Evolutionary conservation across 2,888 invertebrate genomes (phyloP).

Genomic region (Lasioglossum zephyrum): DNA sequence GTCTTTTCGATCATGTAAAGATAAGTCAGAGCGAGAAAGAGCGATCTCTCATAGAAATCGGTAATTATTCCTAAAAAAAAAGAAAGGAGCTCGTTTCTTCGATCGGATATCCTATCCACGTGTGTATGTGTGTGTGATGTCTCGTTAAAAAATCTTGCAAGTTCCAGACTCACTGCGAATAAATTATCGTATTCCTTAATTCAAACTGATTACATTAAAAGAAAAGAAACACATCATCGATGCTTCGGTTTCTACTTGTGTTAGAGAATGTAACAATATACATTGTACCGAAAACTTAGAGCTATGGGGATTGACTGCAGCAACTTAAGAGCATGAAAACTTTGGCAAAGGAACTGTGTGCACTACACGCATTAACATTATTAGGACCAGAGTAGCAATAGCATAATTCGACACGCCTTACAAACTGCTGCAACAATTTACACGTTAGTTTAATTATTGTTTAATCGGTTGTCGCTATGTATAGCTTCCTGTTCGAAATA

Average conservation of each 20-base stretch:
- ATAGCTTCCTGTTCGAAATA: conserved; percentile 31
- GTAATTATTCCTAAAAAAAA: conserved; percentile 11
- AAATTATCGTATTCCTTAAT: conserved; percentile 27
- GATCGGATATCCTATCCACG: conserved; percentile 16
- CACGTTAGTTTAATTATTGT: conserved; percentile 32
- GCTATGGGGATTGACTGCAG: conserved; percentile 35
- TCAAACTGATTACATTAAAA: conserved; percentile 7
- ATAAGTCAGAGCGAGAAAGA: conserved; percentile 28
- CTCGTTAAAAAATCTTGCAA: conserved; percentile 20
- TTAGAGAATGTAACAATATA: neutral
- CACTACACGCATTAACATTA: conserved; percentile 43
- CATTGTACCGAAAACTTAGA: conserved; percentile 33
- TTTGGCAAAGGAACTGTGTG: conserved; percentile 65
- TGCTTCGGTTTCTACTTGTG: neutral
- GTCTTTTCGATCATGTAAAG: conserved; percentile 59
- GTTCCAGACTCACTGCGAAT: conserved; percentile 10
- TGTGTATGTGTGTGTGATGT: conserved; percentile 30
- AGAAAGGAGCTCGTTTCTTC: conserved; percentile 7
- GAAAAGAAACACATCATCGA: neutral
- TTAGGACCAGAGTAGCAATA: conserved; percentile 47
- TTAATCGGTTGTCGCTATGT: neutral
- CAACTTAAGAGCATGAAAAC: conserved; percentile 44
- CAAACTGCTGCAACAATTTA: conserved; percentile 38
- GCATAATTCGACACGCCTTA: conserved; percentile 31
- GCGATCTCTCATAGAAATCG: conserved; percentile 31